Conservation (phyloP, 2,888 invertebrate species). For the Megamerina dolium region DNA sequence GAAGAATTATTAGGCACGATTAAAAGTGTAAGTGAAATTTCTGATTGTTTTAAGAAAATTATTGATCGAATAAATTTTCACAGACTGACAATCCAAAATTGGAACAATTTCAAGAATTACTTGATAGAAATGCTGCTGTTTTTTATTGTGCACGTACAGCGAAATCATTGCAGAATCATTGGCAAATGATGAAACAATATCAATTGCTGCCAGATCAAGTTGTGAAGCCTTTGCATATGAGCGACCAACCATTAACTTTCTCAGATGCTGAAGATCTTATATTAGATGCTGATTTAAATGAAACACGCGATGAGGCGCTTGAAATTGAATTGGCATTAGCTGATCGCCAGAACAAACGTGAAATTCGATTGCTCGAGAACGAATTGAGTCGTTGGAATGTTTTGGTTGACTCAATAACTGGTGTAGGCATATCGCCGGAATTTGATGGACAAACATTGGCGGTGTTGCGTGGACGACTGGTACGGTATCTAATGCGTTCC, state of each 20-base stretch:
- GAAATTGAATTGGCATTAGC: constrained; percentile 72
- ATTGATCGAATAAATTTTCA: constrained; percentile 14
- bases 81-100: constrained; percentile 67
- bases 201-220: constrained; percentile 85
- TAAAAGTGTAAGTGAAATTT: constrained; percentile 63
- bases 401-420: constrained; percentile 83
- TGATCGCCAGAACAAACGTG: constrained; percentile 72
- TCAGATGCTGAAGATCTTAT: constrained; percentile 89
- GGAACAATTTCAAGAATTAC: constrained; percentile 77
- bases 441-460: constrained; percentile 92
- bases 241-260: constrained; percentile 66
- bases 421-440: constrained; percentile 71
- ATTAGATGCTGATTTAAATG: constrained; percentile 72
- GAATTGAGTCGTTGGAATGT: constrained; percentile 89
- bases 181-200: constrained; percentile 89
- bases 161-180: constrained; percentile 78
- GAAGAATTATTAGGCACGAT: constrained; percentile 79
- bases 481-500: constrained; percentile 90
- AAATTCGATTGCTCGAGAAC: constrained; percentile 83
- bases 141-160: constrained; percentile 87
- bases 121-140: constrained; percentile 74
- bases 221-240: constrained; percentile 58
- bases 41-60: not conserved
- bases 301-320: constrained; percentile 73
- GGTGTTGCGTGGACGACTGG: constrained; percentile 82